Evolutionary conservation across 1,140 invertebrate species (phyloP).

Genomic region (Uloborus diversus): DNA sequence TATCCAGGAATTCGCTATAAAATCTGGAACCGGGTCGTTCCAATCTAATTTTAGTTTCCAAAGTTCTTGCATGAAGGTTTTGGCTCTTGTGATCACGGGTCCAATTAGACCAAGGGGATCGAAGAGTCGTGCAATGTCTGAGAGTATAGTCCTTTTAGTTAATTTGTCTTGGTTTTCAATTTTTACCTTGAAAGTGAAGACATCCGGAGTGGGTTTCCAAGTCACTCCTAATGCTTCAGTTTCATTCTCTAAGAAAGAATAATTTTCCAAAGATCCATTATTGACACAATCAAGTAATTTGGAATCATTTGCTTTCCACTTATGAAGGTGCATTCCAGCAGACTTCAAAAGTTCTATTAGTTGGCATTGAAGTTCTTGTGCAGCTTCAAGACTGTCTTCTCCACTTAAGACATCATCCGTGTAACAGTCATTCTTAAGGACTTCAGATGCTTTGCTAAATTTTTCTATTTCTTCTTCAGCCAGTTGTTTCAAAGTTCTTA

Average conservation of each 20-base stretch:
- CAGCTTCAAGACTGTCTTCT: neutral
- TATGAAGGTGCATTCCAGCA: neutral
- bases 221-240: neutral
- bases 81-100: neutral
- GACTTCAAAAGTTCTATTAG: neutral
- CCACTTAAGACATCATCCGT: neutral
- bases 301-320: neutral
- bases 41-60: neutral
- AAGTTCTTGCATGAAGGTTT: neutral
- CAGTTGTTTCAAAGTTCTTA: conserved; percentile 60
- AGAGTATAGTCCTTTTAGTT: neutral
- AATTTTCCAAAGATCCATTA: neutral
- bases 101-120: neutral
- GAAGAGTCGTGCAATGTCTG: neutral
- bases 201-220: neutral
- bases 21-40: neutral
- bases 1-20: neutral
- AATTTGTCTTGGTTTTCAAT: neutral
- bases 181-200: neutral
- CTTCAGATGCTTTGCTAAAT: conserved; percentile 52
- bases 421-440: conserved; percentile 50
- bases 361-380: neutral
- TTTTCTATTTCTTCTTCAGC: conserved; percentile 58
- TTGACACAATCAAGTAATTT: neutral
- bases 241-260: neutral